These are phyloP conservation scores for Athene noctua DNA, from an alignment of 2,113 vertebrate genomes.

Conservation along the genomic window DNA sequence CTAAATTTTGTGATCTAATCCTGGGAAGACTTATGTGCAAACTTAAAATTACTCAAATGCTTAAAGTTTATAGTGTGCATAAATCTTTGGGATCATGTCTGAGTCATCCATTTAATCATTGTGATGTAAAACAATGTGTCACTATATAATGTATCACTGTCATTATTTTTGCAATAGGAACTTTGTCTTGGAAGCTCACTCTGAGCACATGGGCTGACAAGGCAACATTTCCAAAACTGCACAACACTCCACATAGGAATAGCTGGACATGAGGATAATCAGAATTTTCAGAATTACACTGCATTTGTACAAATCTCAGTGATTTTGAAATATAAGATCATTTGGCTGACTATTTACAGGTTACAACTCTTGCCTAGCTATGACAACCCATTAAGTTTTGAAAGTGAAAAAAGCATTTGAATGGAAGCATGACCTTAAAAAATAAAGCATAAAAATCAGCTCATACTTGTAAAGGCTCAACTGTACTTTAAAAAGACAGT, in stretches of 20 bases:
- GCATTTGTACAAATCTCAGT: neutral
- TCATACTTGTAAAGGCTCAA: neutral
- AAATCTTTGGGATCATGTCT: neutral
- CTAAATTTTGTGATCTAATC: neutral
- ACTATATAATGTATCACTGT: neutral
- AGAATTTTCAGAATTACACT: neutral
- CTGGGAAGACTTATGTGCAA: neutral
- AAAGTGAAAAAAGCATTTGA: neutral
- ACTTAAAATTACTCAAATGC: neutral
- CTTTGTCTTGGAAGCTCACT: neutral
- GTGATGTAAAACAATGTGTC: neutral
- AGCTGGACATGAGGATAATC: neutral
- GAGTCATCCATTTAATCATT: neutral
- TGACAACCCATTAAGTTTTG: neutral
- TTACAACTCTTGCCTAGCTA: neutral
- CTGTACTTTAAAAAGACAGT: neutral
- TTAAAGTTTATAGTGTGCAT: neutral
- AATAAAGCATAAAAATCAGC: slow-evolving; percentile 29
- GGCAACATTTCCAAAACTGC: neutral
- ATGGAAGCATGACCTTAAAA: neutral
- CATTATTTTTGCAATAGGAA: neutral
- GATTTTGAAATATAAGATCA: neutral
- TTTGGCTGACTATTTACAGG: slow-evolving; percentile 8
- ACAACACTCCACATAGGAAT: neutral
- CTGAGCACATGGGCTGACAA: neutral